Evolutionary conservation across 2,113 vertebrate species (phyloP).

Genomic region (Gorilla gorilla): DNA sequence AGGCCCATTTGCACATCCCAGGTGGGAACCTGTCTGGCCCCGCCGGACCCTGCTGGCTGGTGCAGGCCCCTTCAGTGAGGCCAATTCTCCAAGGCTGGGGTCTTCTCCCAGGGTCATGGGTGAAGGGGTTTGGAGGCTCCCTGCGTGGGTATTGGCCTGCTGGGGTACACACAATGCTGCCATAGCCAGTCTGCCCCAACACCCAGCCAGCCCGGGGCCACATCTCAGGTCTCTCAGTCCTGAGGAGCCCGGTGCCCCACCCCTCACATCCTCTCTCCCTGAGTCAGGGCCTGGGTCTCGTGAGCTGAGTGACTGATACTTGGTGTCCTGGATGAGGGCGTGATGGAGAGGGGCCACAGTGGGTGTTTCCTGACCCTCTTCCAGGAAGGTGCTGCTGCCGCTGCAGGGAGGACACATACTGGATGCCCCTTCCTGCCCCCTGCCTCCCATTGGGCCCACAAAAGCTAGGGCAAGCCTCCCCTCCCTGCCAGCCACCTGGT

Average conservation of each 20-base stretch:
- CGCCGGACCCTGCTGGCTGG: rapidly evolving
- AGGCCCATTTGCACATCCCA: neutral
- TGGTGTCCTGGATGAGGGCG: rapidly evolving
- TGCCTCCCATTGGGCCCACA: neutral
- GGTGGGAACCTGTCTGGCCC: neutral
- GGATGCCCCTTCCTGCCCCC: neutral
- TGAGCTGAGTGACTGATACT: neutral
- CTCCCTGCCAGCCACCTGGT: neutral
- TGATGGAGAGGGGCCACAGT: neutral
- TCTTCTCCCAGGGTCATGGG: neutral
- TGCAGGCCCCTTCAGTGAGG: neutral
- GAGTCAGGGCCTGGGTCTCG: neutral
- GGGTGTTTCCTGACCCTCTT: neutral
- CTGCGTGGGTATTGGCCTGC: neutral
- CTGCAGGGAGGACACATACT: neutral
- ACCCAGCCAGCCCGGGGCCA: rapidly evolving
- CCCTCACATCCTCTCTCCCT: neutral
- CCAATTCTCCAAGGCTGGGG: neutral
- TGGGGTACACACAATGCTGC: neutral
- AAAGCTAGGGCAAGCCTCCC: neutral
- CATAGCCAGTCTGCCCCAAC: no score
- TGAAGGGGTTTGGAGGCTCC: rapidly evolving
- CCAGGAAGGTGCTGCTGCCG: neutral
- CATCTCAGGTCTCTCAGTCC: neutral
- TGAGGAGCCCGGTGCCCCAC: no score